Base-by-base conservation (phyloP, 2,888 invertebrate species). In the Incurvaria masculella region DNA sequence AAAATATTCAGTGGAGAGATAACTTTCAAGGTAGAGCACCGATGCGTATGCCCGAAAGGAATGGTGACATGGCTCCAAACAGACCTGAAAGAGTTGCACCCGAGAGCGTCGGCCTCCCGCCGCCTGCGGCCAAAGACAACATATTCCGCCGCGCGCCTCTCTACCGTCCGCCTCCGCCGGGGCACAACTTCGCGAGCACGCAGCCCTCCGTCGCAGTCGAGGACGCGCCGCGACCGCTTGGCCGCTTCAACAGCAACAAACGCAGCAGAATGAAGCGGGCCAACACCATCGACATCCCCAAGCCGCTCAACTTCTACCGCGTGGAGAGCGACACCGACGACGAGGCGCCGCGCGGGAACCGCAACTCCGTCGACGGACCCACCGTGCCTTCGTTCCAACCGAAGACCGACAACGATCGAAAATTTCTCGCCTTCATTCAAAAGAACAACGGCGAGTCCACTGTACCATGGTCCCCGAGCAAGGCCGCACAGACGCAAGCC, bases 261-360 rank as follows among this genome's bases (percentile, higher is more conserved):
- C 90, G 89, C 61, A 75, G 86, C 20, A 85, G 87, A 58, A 89
- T 93, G 86, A 93, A 92, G 67, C 82, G 93, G 16, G 92, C 93
- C 3, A 94, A 94, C 57, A 94, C 94, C 1, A 91, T 93, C 53
- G 92, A 93, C 61, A 91, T 93, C 62, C 91, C 92, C 1, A 89
- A 89, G 59, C 83, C 85, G 0, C 80, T 68, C 20, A 81, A 72
- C n/a, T 78, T 79, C 19, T 82, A 83, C 61, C 71, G 75, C 43
- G 63, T 79, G n/a, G 72, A 75, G 52, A 66, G 64, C 51, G 75
- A 78, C 50, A 78, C 80, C 17, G 80, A 81, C 44, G 79, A 79
- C 21, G 78, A 76, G 8, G 63, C 65, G 44, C 59, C 58, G 42
- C 46, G 62, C 60, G 27, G 62, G 62, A 43, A 63, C 57, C 56